Conservation (phyloP, 2,113 vertebrate species). For the Plecotus auritus region DNA sequence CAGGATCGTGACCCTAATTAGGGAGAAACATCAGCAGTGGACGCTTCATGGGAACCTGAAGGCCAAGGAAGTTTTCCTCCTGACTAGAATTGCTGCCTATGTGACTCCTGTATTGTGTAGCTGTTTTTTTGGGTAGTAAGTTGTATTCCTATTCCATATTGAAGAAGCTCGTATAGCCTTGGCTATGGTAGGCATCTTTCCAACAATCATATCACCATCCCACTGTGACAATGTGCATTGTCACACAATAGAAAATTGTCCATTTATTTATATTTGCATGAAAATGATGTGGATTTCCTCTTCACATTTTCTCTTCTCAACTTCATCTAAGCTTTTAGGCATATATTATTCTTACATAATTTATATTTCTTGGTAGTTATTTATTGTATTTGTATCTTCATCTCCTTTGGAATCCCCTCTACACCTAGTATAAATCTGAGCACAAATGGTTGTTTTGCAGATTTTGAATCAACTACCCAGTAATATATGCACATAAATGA, state of each 20-base stretch:
- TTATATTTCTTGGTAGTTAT: conserved; percentile 35
- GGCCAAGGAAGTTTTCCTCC: background rate
- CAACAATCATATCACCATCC: background rate
- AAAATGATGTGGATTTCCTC: conserved; percentile 3
- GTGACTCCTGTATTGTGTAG: background rate
- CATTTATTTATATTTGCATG: background rate
- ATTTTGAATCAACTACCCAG: background rate
- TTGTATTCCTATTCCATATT: background rate
- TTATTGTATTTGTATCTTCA: conserved; percentile 20
- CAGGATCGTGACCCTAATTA: background rate
- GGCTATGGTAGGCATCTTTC: background rate
- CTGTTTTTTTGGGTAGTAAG: background rate
- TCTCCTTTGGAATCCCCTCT: background rate
- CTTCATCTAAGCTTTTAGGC: conserved; percentile 13
- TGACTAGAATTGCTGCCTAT: background rate
- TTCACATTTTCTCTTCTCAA: conserved; percentile 21
- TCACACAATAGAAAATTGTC: background rate
- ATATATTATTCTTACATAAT: conserved; percentile 12
- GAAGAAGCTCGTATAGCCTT: background rate
- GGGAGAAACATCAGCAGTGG: background rate
- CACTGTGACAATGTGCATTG: background rate
- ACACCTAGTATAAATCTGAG: background rate
- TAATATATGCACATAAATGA: background rate
- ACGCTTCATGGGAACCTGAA: background rate
- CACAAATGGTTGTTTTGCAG: conserved; percentile 6